A percentile compares a stretch with the other conserved stretches of the same genome.
Conservation (phyloP, 2,113 vertebrate genomes). For the Orthonyx spaldingii region DNA sequence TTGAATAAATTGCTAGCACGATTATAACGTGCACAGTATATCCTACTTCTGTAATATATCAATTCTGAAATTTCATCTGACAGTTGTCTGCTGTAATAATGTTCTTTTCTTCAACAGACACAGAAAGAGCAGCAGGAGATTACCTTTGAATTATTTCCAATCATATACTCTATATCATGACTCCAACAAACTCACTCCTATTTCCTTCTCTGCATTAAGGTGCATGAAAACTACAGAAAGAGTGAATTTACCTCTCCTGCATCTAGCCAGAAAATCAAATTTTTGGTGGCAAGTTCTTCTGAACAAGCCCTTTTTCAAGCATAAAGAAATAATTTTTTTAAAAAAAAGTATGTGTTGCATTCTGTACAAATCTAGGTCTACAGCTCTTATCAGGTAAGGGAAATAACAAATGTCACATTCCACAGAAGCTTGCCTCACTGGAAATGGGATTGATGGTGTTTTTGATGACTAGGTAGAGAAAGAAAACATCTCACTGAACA, state of each 20-base stretch:
- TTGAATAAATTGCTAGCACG: neutral
- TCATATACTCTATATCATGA: neutral
- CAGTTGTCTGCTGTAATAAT: neutral
- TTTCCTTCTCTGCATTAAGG: neutral
- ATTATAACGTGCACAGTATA: neutral
- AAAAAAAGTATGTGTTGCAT: neutral
- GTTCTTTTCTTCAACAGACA: neutral
- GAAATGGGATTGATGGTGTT: conserved; percentile 45
- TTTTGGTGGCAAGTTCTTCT: neutral
- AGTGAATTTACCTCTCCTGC: neutral
- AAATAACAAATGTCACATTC: conserved; percentile 27
- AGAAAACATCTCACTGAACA: conserved; percentile 60
- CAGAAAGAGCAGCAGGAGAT: neutral
- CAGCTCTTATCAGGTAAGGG: conserved; percentile 25
- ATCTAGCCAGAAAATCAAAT: neutral
- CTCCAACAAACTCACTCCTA: neutral
- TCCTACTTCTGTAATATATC: neutral
- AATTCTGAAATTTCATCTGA: neutral
- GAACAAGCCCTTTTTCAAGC: neutral
- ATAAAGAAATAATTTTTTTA: neutral
- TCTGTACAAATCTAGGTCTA: neutral
- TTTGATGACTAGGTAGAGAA: conserved; percentile 62
- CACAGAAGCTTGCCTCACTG: conserved; percentile 33
- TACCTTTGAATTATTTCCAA: neutral
- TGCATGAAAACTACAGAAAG: neutral